Conservation (phyloP, 1,140 invertebrate genomes). For the Euwallacea similis region DNA sequence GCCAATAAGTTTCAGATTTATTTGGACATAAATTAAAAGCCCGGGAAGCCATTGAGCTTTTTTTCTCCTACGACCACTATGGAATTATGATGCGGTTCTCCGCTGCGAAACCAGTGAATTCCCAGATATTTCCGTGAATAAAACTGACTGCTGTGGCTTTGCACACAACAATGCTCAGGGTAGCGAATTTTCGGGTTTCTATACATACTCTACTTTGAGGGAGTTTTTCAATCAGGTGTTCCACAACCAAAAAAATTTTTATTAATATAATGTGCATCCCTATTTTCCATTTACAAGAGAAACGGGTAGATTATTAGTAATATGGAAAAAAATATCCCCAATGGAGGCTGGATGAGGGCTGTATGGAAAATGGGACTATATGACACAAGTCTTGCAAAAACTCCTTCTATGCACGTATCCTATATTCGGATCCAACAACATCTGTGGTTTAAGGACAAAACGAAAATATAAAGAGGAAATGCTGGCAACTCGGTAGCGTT, state of each 20-base stretch:
- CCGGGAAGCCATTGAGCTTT: background rate
- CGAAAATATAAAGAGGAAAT: slow-evolving; percentile 15
- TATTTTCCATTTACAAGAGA: background rate
- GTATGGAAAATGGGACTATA: too few relatives aligned
- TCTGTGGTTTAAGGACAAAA: slow-evolving; percentile 17
- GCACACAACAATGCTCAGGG: slow-evolving; percentile 12
- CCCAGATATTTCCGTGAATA: slow-evolving; percentile 9
- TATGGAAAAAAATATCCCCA: background rate
- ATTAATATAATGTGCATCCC: background rate
- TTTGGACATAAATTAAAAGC: slow-evolving; percentile 3
- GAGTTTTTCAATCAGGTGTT: background rate
- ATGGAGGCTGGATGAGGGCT: too few relatives aligned
- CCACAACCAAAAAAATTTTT: background rate
- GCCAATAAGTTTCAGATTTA: background rate
- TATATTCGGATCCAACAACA: slow-evolving; percentile 9
- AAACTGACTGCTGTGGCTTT: slow-evolving; percentile 9
- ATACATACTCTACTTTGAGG: background rate
- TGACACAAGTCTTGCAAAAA: background rate
- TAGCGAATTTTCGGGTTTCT: background rate
- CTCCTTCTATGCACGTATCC: slow-evolving; percentile 1
- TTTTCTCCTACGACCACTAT: background rate
- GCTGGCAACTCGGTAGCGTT: slow-evolving; percentile 10
- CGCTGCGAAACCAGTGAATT: slow-evolving; percentile 4
- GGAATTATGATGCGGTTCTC: slow-evolving; percentile 9
- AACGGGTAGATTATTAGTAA: background rate